Percentiles rank a stretch among this genome's conserved stretches.
phyloP scores from a whole-genome alignment of 2,797 vertebrate species.

The Sciurus vulgaris region DNA sequence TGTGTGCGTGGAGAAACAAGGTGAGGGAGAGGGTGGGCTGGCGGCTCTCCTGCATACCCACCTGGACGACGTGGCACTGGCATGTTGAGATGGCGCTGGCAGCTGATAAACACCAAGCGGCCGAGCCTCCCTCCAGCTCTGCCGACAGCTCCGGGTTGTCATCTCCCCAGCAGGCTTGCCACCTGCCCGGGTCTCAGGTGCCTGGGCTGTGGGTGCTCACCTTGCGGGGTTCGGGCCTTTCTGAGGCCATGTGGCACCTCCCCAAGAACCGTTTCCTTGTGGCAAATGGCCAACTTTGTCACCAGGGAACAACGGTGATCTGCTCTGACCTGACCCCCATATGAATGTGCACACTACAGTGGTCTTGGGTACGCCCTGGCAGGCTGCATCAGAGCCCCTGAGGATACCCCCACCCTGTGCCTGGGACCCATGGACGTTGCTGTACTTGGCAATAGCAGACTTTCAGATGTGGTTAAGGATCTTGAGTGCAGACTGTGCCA shows the following conservation, averaged over 20 bases:
- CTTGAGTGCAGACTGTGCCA: background rate
- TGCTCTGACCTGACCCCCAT: too few species aligned
- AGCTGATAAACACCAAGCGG: background rate
- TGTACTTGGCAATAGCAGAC: background rate
- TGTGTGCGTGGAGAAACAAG: background rate
- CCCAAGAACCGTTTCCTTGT: constrained; percentile 60
- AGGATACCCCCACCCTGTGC: background rate
- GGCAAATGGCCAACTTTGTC: constrained; percentile 69
- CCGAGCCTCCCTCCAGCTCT: background rate
- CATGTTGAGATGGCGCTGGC: background rate
- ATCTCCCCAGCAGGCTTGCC: rapidly evolving
- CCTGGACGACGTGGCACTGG: rapidly evolving
- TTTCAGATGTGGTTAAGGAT: background rate
- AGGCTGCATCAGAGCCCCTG: background rate
- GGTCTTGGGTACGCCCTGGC: rapidly evolving
- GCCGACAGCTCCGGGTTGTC: background rate
- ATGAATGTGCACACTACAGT: rapidly evolving
- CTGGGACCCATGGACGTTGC: rapidly evolving
- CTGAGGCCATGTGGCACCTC: background rate
- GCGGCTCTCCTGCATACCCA: background rate
- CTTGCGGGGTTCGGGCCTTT: background rate
- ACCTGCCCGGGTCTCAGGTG: rapidly evolving
- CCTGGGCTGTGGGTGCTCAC: background rate
- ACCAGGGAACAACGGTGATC: background rate
- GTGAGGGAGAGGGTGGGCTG: background rate